phyloP scores from a whole-genome alignment of 2,888 invertebrate genomes.

The Stictocephala bisonia region DNA sequence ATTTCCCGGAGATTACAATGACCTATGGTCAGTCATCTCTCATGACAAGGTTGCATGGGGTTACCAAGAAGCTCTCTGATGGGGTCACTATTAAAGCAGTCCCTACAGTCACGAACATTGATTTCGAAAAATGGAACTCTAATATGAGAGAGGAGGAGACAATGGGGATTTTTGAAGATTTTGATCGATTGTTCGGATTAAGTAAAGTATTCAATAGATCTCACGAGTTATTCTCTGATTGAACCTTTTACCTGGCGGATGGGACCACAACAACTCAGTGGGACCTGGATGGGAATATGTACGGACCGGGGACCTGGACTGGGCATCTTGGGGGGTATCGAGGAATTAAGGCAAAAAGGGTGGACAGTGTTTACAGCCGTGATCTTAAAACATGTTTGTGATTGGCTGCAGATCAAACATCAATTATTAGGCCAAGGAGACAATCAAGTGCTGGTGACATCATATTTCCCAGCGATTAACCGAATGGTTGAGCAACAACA shows the following conservation, averaged over 20 bases:
- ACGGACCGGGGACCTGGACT: neutral
- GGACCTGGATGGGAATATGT: neutral
- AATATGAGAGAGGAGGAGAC: neutral
- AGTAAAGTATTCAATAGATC: neutral
- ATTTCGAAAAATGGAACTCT: neutral
- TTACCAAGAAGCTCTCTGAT: neutral
- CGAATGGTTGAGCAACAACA: too few species aligned
- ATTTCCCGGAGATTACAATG: slow-evolving; percentile 24
- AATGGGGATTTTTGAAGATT: neutral
- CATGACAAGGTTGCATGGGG: neutral
- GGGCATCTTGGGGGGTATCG: neutral
- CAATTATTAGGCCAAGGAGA: slow-evolving; percentile 4
- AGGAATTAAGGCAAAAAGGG: neutral
- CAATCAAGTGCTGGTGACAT: neutral
- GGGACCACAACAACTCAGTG: neutral
- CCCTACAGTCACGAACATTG: neutral
- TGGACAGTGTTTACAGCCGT: neutral
- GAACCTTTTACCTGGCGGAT: neutral
- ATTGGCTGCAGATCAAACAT: neutral
- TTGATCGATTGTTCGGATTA: neutral
- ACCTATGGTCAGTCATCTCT: neutral
- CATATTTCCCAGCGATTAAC: too few species aligned
- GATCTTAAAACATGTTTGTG: neutral
- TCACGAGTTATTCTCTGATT: neutral
- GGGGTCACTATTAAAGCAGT: too few species aligned